phyloP scores from a whole-genome alignment of 2,113 vertebrate species.

The Phocoena sinus region DNA sequence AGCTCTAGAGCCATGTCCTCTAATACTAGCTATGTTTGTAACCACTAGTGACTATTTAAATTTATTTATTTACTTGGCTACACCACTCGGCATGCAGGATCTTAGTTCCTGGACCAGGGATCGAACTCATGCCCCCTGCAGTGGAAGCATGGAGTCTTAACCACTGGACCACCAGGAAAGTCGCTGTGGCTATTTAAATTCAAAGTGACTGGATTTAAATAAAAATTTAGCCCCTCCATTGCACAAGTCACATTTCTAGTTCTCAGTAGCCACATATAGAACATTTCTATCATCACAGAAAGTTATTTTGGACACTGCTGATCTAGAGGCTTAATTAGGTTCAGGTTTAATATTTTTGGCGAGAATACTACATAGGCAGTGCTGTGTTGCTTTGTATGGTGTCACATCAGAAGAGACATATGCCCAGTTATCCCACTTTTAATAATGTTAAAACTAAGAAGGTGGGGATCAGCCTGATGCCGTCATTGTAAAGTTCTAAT shows the following conservation, averaged over 20 bases:
- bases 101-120: too few species aligned
- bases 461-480: not conserved
- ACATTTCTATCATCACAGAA: not conserved
- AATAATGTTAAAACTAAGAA: not conserved
- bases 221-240: not conserved
- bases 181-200: not conserved
- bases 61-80: not conserved
- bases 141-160: too few species aligned
- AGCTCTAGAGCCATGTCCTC: not conserved
- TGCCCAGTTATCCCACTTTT: not conserved
- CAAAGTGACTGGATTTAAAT: conserved; percentile 14
- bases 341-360: not conserved
- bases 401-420: not conserved
- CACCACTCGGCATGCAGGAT: too few species aligned
- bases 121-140: too few species aligned
- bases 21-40: not conserved
- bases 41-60: not conserved
- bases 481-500: not conserved
- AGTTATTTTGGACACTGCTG: not conserved
- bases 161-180: too few species aligned
- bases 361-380: not conserved
- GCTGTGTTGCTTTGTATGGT: not conserved
- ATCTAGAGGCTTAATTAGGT: not conserved
- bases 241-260: not conserved
- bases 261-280: not conserved